Conservation (phyloP, 2,113 vertebrate genomes). For the Diadophis punctatus region DNA sequence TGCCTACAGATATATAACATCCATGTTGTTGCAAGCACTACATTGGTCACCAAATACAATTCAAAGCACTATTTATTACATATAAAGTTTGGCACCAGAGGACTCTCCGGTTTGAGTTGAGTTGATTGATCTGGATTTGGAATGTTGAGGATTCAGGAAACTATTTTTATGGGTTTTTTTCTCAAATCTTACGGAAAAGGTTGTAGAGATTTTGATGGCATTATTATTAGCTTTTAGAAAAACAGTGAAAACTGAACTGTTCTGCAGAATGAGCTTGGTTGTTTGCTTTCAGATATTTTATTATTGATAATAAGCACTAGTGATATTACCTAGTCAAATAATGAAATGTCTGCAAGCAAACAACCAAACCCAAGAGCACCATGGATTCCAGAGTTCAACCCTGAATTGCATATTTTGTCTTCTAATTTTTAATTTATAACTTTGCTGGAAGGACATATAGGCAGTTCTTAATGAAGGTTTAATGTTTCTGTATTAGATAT, state of each 20-base stretch:
- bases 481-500: not conserved
- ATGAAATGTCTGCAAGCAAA: not conserved
- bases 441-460: not conserved
- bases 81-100: not conserved
- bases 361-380: not conserved
- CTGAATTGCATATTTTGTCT: not conserved
- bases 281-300: not conserved
- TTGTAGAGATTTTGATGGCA: not conserved
- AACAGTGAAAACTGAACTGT: not conserved
- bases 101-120: not conserved
- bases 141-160: not conserved
- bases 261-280: not conserved
- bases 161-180: not conserved
- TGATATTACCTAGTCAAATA: not conserved
- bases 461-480: not conserved
- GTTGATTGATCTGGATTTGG: not conserved
- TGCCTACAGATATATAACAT: not conserved
- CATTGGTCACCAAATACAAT: not conserved
- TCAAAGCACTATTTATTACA: not conserved
- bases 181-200: not conserved
- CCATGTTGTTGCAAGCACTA: not conserved
- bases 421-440: not conserved
- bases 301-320: not conserved
- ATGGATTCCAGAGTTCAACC: not conserved
- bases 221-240: not conserved